These are phyloP conservation scores for Drosophila diplacantha DNA, from an alignment of 2,888 invertebrate species.

Conservation along the genomic window DNA sequence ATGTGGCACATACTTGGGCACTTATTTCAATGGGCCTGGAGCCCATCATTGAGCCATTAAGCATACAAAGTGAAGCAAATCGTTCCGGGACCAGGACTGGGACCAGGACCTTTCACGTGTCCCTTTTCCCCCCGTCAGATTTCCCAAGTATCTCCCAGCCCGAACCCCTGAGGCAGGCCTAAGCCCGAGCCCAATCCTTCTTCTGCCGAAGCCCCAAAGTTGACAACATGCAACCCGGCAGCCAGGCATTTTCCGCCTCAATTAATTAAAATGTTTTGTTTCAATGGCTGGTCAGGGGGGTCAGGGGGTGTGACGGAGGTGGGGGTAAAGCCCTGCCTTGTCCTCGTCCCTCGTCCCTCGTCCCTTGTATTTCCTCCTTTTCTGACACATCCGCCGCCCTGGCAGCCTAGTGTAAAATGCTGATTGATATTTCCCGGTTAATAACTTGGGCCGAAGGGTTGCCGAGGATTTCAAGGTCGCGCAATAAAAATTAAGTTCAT, in stretches of 20 bases:
- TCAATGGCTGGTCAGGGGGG: slow-evolving; percentile 36
- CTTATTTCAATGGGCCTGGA: slow-evolving; percentile 37
- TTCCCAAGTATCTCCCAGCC: not conserved
- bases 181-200: slow-evolving; percentile 2
- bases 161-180: no score
- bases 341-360: not conserved
- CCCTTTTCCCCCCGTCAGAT: slow-evolving; percentile 22
- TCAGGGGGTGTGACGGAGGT: no score
- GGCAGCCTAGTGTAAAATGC: slow-evolving; percentile 65
- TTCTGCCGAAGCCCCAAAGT: slow-evolving; percentile 12
- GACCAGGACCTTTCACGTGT: slow-evolving; percentile 4
- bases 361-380: not conserved
- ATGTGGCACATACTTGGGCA: slow-evolving; percentile 32
- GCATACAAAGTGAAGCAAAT: slow-evolving; percentile 38
- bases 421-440: slow-evolving; percentile 69
- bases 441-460: slow-evolving; percentile 44
- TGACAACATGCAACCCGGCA: slow-evolving; percentile 50
- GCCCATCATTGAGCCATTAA: slow-evolving; percentile 48
- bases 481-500: slow-evolving; percentile 68
- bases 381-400: slow-evolving; percentile 37
- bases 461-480: slow-evolving; percentile 54
- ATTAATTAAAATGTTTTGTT: slow-evolving; percentile 71
- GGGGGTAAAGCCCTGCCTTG: not conserved
- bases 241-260: slow-evolving; percentile 57
- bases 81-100: not conserved